Evolutionary conservation across 2,888 invertebrate genomes (phyloP).

Genomic region (Eurytoma californica): DNA sequence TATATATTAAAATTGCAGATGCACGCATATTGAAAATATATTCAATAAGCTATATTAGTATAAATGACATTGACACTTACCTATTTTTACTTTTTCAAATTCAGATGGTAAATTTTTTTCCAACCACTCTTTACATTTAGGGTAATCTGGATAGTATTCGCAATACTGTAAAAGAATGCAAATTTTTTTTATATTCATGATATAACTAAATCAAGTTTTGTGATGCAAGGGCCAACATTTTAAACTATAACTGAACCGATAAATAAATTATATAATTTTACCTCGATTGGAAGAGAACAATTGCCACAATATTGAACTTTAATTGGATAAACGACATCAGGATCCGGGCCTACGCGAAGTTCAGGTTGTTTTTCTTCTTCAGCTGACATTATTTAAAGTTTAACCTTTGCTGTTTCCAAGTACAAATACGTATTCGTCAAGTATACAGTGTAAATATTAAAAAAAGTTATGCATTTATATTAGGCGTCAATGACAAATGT

Average conservation of each 20-base stretch:
- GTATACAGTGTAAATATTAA: not conserved
- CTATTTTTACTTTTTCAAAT: slow-evolving; percentile 91
- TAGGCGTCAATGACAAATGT: no score
- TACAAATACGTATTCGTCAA: not conserved
- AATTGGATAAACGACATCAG: slow-evolving; percentile 87
- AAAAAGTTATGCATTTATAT: not conserved
- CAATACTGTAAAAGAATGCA: slow-evolving; percentile 84
- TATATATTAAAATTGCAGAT: not conserved
- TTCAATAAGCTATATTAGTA: slow-evolving; percentile 1
- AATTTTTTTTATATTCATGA: slow-evolving; percentile 18
- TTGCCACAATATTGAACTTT: slow-evolving; percentile 94
- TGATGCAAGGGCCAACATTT: no score
- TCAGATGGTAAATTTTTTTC: slow-evolving; percentile 95
- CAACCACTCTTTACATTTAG: slow-evolving; percentile 97
- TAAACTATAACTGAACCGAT: no score
- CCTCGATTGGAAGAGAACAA: slow-evolving; percentile 95
- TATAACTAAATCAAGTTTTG: not conserved
- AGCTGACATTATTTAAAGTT: slow-evolving; percentile 65
- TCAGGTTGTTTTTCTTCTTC: slow-evolving; percentile 61
- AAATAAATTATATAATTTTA: slow-evolving; percentile 68
- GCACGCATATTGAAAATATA: not conserved
- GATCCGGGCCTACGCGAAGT: slow-evolving; percentile 79
- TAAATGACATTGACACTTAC: slow-evolving; percentile 70
- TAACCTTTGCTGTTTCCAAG: slow-evolving; percentile 29
- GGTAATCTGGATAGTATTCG: slow-evolving; percentile 98